Evolutionary conservation across 2,113 vertebrate genomes (phyloP), one percentile per base, ranked within the genome.

Genomic region (Spermophilus dauricus): DNA sequence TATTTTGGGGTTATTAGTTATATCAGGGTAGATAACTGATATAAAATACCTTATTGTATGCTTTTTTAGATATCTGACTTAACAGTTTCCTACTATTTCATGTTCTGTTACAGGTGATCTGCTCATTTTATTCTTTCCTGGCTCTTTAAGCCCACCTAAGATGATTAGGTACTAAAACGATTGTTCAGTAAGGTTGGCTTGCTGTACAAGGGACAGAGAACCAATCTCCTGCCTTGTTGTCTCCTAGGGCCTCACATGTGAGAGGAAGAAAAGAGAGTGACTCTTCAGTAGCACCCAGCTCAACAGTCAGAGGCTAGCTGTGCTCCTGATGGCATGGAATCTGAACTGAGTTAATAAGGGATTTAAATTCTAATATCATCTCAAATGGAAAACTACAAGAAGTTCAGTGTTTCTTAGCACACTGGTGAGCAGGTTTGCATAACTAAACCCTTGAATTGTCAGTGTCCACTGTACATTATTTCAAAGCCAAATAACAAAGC

Each of bases 401-500:
- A 95, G 32, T 28, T 86, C 28, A 51, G 34, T 61, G 37, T 67
- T 89, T 94, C 34, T 65, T 16, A 39, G 58, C 13, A 39, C 28
- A 39, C 28, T 77, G 69, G 32, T 18, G 9, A 12, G 48, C 17
- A 37, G 63, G 2, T 24, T 28, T 81, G 73, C 51, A 30, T 26
- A 51, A 17, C 17, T 42, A 42, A 39, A 72, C 8, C 63, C 11
- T 10, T 69, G 70, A 12, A 32, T 26, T 37, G 37, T n/a, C 10
- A 14, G 0, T 24, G 12, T 24, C 8, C 8, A 91, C 16, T 32
- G 7, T 22, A 45, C 22, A 69, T 91, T 73, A 89, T 86, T 82
- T 91, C 10, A 81, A 97, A 89, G 48, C 34, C 30, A 91, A 96
- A 53, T 42, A 67, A 87, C 72, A 17, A 37, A 58, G n/a, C 34